Conservation (phyloP, 2,797 vertebrate species). For the Onychomys arenicola region DNA sequence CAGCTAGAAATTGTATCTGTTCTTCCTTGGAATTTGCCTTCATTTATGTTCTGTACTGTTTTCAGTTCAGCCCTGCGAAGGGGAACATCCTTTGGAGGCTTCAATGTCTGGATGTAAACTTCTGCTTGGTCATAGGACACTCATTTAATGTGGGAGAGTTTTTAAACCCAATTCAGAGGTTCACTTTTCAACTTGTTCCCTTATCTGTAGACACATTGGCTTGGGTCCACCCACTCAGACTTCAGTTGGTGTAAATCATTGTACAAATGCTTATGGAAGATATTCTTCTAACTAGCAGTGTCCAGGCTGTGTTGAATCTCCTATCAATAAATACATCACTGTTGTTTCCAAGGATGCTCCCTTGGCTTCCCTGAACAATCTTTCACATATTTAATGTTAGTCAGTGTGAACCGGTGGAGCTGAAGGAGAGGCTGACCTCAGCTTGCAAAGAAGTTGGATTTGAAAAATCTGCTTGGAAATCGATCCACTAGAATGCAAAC, state of each 20-base stretch:
- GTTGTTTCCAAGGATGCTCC: not conserved
- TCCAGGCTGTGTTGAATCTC: not conserved
- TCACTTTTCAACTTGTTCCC: not conserved
- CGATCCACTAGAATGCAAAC: not conserved
- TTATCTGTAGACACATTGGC: not conserved
- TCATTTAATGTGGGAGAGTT: not conserved
- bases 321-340: not conserved
- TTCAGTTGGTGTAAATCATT: not conserved
- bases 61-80: not conserved
- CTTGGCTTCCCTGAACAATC: not conserved
- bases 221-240: not conserved
- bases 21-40: not conserved
- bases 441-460: not conserved
- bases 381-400: not conserved
- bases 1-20: not conserved
- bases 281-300: constrained; percentile 26
- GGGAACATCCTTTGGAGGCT: not conserved
- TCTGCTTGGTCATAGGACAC: not conserved
- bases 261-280: not conserved
- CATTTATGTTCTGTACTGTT: not conserved
- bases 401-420: not conserved
- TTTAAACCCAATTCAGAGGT: not conserved
- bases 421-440: not conserved
- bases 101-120: not conserved
- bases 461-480: constrained; percentile 36